Base-by-base conservation (phyloP, 2,797 vertebrate genomes). In the Parambassis ranga region DNA sequence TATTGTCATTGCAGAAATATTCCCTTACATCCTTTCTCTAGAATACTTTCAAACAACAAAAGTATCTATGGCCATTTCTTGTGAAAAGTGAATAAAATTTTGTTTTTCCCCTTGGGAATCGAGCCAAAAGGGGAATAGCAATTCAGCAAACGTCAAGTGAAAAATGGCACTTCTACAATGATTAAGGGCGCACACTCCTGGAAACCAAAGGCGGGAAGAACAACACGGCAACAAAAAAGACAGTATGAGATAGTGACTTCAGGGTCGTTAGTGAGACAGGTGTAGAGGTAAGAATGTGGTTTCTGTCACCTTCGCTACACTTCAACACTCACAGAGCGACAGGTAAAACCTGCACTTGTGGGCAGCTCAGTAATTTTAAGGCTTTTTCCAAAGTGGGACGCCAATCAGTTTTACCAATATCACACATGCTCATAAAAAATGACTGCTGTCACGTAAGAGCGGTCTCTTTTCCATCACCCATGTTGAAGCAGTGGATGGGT, bases 341-440 rank as follows among this genome's bases (percentile, higher is more conserved):
- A 30, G 19, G 31, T 62, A 31, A 49, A 55, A 51, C n/a, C 4
- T 5, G 50, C 9, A 1, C 57, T 31, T 8, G 32, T n/a, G 24
- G 55, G 50, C 50, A 46, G 53, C 49, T 58, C 47, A 26, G 47
- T 65, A 55, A 48, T 22, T 41, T 41, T 38, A 62, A 59, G 47
- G 27, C 47, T 50, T 38, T 39, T 28, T 58, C 15, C 23, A 65
- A 80, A 73, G 73, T 77, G 28, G 79, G 77, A 75, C 27, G 9
- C 83, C 81, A 23, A 53, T 73, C 65, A 70, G 44, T 69, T 67
- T 56, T 35, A 35, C 1, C 74, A 69, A 60, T 32, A 31, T 31
- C 55, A 57, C 26, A 14, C 13, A 43, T 47, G 6, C 33, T 63
- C 20, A 44, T 7, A 20, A 16, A 61, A 38, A 61, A 24, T 30